phyloP scores from a whole-genome alignment of 2,797 vertebrate genomes.

The Dipus sagitta region DNA sequence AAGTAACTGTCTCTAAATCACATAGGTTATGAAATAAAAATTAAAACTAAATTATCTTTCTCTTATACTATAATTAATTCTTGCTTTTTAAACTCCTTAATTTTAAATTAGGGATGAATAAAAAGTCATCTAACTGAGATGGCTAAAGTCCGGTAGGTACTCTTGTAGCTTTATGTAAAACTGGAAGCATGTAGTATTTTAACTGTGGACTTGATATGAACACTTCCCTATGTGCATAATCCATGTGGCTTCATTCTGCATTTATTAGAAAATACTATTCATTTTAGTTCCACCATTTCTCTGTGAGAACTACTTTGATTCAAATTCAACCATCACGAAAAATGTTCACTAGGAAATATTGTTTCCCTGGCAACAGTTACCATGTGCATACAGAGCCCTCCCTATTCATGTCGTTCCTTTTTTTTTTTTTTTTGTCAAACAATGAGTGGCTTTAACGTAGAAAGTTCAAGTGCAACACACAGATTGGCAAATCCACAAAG shows the following conservation, averaged over 20 bases:
- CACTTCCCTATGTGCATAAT: not conserved
- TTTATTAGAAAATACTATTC: conserved; percentile 3
- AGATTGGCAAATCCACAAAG: conserved; percentile 49
- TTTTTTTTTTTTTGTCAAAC: not conserved
- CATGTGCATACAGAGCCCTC: conserved; percentile 19
- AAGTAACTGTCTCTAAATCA: not conserved
- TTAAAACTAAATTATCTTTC: conserved; percentile 40
- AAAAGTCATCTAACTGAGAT: conserved; percentile 11
- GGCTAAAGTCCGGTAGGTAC: not conserved
- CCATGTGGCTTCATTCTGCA: not conserved
- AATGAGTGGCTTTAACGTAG: conserved; percentile 24
- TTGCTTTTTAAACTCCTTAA: conserved; percentile 28
- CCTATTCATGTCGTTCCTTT: conserved; percentile 45
- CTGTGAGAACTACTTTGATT: conserved; percentile 71
- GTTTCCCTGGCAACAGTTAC: conserved; percentile 73
- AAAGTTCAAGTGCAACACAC: conserved; percentile 69
- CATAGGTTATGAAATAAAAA: not conserved
- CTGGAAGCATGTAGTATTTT: not conserved
- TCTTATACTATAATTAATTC: not conserved
- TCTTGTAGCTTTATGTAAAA: not conserved
- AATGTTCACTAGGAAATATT: conserved; percentile 62
- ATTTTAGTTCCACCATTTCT: conserved; percentile 63
- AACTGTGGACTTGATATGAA: conserved; percentile 48
- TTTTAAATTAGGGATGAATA: conserved; percentile 17
- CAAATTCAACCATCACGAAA: conserved; percentile 71